Conservation (phyloP, 2,888 invertebrate genomes). For the Ennomos quercinarius region DNA sequence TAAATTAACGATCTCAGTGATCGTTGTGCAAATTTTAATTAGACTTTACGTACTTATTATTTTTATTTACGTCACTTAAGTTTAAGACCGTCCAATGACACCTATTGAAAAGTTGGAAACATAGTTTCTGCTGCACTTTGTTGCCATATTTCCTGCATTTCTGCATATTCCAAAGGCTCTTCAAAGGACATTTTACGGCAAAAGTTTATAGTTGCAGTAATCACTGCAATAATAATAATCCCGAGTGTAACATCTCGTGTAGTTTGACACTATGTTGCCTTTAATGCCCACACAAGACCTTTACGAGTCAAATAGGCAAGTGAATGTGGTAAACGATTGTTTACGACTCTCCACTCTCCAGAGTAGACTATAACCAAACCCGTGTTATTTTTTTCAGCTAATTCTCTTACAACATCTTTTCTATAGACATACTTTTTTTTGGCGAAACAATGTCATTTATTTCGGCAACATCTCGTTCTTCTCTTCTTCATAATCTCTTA, state of each 20-base stretch:
- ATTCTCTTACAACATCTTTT: too few relatives aligned
- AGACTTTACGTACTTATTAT: too few relatives aligned
- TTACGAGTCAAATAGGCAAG: constrained; percentile 14
- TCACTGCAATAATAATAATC: constrained; percentile 42
- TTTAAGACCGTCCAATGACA: background rate
- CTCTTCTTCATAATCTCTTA: too few relatives aligned
- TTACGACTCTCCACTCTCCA: too few relatives aligned
- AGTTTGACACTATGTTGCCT: constrained; percentile 29
- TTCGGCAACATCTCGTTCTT: too few relatives aligned
- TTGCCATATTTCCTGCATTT: background rate
- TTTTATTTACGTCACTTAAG: too few relatives aligned
- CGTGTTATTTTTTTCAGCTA: too few relatives aligned
- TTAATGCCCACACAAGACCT: constrained; percentile 14
- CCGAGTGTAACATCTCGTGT: constrained; percentile 16
- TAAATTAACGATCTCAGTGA: too few relatives aligned
- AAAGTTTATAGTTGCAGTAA: constrained; percentile 45
- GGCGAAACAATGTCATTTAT: too few relatives aligned
- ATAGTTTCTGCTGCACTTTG: constrained; percentile 8
- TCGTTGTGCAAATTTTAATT: too few relatives aligned
- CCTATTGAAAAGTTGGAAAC: background rate
- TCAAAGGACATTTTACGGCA: constrained; percentile 44
- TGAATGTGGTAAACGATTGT: background rate
- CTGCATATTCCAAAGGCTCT: background rate
- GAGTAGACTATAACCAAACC: too few relatives aligned
- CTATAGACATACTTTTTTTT: too few relatives aligned